Evolutionary conservation across 2,797 vertebrate genomes (phyloP).

Genomic region (Crypturellus tataupa): DNA sequence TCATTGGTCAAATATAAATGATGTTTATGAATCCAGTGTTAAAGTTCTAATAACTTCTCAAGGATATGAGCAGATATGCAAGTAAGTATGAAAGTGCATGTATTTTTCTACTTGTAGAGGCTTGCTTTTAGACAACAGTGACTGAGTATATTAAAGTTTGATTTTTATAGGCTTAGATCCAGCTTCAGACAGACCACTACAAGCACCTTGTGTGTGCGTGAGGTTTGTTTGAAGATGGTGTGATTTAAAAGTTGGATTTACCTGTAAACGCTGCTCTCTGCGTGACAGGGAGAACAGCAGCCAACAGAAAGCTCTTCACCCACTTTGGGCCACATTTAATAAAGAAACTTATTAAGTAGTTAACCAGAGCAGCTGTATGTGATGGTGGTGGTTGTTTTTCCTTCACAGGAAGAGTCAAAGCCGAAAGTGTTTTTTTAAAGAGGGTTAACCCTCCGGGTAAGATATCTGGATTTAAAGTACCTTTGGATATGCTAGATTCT

Average conservation of each 20-base stretch:
- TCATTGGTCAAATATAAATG: slow-evolving; percentile 98
- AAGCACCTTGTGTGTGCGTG: accelerated
- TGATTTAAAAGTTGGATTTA: background rate
- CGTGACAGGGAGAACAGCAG: background rate
- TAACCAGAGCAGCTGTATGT: background rate
- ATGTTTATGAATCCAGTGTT: slow-evolving; percentile 97
- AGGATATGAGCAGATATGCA: slow-evolving; percentile 99
- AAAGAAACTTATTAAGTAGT: background rate
- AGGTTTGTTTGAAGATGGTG: background rate
- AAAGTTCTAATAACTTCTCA: slow-evolving; percentile 99
- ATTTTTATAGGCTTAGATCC: background rate
- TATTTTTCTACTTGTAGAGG: background rate
- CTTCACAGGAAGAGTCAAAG: background rate
- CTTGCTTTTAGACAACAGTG: background rate
- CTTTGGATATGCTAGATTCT: background rate
- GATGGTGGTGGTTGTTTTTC: background rate
- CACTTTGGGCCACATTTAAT: background rate
- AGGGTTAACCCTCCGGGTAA: background rate
- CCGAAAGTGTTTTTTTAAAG: accelerated
- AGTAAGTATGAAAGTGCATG: slow-evolving; percentile 84
- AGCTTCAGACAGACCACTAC: background rate
- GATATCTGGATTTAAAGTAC: background rate
- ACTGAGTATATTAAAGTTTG: background rate
- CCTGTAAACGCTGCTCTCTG: background rate
- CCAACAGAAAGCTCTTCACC: background rate